Percentiles rank a stretch among this genome's conserved stretches.
Evolutionary conservation across 1,140 invertebrate genomes (phyloP).

Genomic region (Drosophila rhopaloa): DNA sequence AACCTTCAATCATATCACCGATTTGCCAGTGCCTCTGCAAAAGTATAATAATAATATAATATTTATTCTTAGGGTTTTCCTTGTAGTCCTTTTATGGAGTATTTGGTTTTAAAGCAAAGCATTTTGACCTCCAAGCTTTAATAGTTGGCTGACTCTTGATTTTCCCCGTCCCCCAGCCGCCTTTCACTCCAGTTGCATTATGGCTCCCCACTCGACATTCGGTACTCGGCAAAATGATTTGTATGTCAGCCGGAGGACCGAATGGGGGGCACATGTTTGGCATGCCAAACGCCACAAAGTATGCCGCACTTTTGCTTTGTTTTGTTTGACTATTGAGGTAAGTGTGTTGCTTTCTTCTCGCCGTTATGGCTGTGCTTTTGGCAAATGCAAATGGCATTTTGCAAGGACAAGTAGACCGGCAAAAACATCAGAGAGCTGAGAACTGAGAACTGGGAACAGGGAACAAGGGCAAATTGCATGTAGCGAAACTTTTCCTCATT

Average conservation of each 20-base stretch:
- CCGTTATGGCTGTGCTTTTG: slow-evolving; percentile 61
- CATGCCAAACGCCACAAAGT: slow-evolving; percentile 71
- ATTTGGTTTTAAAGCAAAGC: too few species aligned
- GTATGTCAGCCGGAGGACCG: slow-evolving; percentile 64
- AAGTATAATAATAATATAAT: too few species aligned
- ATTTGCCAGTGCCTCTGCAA: too few species aligned
- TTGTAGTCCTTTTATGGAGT: too few species aligned
- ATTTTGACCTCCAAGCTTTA: background rate
- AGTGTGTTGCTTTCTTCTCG: slow-evolving; percentile 70
- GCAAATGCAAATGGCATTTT: slow-evolving; percentile 74
- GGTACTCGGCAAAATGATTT: slow-evolving; percentile 74
- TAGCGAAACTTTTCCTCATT: slow-evolving; percentile 57
- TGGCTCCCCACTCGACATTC: slow-evolving; percentile 21
- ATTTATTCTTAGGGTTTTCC: too few species aligned
- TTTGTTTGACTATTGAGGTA: slow-evolving; percentile 75
- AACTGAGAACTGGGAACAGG: slow-evolving; percentile 7
- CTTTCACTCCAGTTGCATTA: slow-evolving; percentile 56
- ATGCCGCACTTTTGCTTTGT: slow-evolving; percentile 74
- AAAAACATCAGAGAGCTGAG: slow-evolving; percentile 16
- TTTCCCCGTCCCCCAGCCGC: slow-evolving; percentile 10
- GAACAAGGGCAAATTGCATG: slow-evolving; percentile 54
- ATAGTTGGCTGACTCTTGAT: background rate
- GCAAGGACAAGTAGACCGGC: slow-evolving; percentile 68
- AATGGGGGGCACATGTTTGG: slow-evolving; percentile 60
- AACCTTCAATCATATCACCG: too few species aligned